A percentile compares a stretch with the other conserved stretches of the same genome.
Evolutionary conservation across 2,888 invertebrate genomes (phyloP).

Genomic region (Clusia tigrina): DNA sequence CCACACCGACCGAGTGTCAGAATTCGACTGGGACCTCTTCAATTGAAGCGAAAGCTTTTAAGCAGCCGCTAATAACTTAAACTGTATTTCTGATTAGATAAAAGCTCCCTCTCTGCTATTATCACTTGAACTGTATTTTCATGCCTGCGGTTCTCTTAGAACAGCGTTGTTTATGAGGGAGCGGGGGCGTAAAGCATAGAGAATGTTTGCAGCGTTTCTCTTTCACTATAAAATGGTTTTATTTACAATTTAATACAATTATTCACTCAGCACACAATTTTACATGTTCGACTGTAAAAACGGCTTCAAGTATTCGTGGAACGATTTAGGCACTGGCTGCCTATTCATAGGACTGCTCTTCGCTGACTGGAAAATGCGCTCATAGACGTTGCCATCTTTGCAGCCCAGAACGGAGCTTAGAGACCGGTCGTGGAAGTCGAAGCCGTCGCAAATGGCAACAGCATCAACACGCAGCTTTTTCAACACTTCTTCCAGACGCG

Average conservation of each 20-base stretch:
- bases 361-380: constrained; percentile 79
- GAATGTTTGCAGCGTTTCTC: background rate
- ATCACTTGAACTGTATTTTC: too few species aligned
- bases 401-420: constrained; percentile 79
- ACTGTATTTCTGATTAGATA: too few species aligned
- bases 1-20: too few species aligned
- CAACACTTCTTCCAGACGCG: constrained; percentile 76
- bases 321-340: constrained; percentile 76
- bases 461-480: constrained; percentile 83
- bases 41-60: too few species aligned
- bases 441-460: constrained; percentile 89
- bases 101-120: too few species aligned
- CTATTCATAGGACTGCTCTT: constrained; percentile 83
- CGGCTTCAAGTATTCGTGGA: constrained; percentile 72
- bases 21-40: too few species aligned
- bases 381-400: constrained; percentile 86
- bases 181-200: background rate
- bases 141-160: too few species aligned
- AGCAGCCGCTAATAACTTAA: too few species aligned
- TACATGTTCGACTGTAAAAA: constrained; percentile 70
- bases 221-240: too few species aligned
- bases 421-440: constrained; percentile 83
- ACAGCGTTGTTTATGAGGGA: too few species aligned
- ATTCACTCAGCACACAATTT: background rate
- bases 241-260: background rate